Conservation (phyloP, 37 sponge, comb jelly and placozoan genomes). For the Beroe ovata region DNA sequence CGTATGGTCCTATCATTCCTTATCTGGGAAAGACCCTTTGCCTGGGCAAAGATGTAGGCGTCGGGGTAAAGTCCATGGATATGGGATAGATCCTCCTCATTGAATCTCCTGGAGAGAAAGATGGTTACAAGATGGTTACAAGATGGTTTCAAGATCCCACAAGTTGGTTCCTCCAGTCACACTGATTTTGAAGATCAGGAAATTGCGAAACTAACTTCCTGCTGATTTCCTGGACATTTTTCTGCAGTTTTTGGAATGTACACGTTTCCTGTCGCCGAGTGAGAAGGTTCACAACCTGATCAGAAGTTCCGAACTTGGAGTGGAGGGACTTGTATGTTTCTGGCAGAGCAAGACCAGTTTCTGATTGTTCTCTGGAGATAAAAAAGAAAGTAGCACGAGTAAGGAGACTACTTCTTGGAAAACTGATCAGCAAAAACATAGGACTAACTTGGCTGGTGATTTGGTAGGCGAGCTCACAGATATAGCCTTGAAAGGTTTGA, state of each 20-base stretch:
- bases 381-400: background rate
- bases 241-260: constrained; percentile 67
- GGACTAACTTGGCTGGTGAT: constrained; percentile 39
- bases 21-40: constrained; percentile 44
- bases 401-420: background rate
- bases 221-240: constrained; percentile 66
- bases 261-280: constrained; percentile 39
- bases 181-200: no score
- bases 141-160: no score
- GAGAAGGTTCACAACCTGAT: constrained; percentile 57
- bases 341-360: constrained; percentile 7
- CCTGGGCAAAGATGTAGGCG: constrained; percentile 37
- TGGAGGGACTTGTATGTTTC: constrained; percentile 40
- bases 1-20: constrained; percentile 24
- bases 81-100: background rate
- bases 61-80: constrained; percentile 9
- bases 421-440: background rate
- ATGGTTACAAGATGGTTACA: no score
- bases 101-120: constrained; percentile 5
- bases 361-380: no score
- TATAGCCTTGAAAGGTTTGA: constrained; percentile 38
- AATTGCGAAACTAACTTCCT: constrained; percentile 10
- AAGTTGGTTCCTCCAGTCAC: no score
- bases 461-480: constrained; percentile 41
- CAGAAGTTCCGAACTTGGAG: constrained; percentile 40